Evolutionary conservation across 2,113 vertebrate species (phyloP), one percentile per base, ranked within the genome.

Genomic region (Anolis sagrei): DNA sequence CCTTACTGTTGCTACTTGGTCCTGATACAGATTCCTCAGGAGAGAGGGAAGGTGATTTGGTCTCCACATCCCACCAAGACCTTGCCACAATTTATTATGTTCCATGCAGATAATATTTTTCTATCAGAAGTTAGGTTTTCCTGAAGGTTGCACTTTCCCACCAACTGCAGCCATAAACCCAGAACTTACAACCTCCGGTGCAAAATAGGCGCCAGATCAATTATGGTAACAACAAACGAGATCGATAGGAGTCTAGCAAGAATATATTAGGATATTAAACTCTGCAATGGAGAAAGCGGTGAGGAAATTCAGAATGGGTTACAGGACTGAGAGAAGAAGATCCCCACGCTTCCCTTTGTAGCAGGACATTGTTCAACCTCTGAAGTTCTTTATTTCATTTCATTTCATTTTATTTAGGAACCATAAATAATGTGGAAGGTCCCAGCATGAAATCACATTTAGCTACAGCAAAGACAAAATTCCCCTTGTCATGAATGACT

Each of bases 211-310:
- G 9, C 7, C 23, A 21, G 81, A 93, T 90, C 88, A 78, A 87
- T 89, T 90, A 80, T 80, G 77, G 1, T 70, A n/a, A n/a, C n/a
- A 92, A 94, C 88, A 86, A 83, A 82, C 44, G 72, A 68, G 79
- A 87, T 90, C 91, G 81, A 91, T 91, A 89, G 36, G 0, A 82
- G 49, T n/a, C 84, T 81, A 89, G 76, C 19, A 62, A 64, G 58
- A 85, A 88, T 21, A 19, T 32, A 70, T 86, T 73, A 18, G 34
- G 72, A 79, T 69, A 81, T 76, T 86, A 74, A 74, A 19, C 9
- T 8, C 1, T 48, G 32, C 58, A 19, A 4, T 8, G 1, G 69
- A 25, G 6, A 51, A 0, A 62, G 34, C 54, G 44, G 34, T 82
- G 29, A 39, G 11, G 0, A 9, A 23, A 4, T 16, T 34, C 0